Evolutionary conservation across 2,113 vertebrate genomes (phyloP).

Genomic region (Indicator indicator): DNA sequence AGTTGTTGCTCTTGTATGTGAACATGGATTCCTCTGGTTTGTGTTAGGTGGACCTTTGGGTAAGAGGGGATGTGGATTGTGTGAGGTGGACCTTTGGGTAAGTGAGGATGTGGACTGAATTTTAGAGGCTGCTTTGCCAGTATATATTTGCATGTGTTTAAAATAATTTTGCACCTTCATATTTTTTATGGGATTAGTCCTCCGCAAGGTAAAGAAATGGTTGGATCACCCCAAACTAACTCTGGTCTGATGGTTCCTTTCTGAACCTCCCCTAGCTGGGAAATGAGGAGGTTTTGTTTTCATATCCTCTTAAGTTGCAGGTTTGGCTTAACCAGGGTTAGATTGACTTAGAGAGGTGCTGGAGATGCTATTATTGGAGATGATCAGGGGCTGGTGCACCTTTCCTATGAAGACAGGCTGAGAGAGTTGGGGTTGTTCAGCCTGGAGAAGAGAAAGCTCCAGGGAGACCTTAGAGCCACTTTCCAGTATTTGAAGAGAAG

Average conservation of each 20-base stretch:
- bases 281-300: slow-evolving; percentile 12
- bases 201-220: neutral
- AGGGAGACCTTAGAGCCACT: neutral
- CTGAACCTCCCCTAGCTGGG: neutral
- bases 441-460: too few relatives aligned
- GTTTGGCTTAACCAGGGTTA: neutral
- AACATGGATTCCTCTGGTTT: neutral
- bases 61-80: neutral
- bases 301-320: neutral
- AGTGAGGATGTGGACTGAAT: neutral
- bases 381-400: too few relatives aligned
- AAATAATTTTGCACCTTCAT: neutral
- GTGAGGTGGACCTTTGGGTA: neutral
- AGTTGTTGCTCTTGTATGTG: neutral
- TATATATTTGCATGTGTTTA: neutral
- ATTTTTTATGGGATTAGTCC: neutral
- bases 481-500: too few relatives aligned
- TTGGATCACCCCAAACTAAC: neutral
- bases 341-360: neutral
- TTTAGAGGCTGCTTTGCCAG: neutral
- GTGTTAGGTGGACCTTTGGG: neutral
- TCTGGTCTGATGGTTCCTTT: neutral
- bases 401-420: too few relatives aligned
- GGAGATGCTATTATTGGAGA: neutral
- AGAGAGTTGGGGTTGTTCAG: too few relatives aligned